phyloP scores from a whole-genome alignment of 2,113 vertebrate species.

The Scopus umbretta region DNA sequence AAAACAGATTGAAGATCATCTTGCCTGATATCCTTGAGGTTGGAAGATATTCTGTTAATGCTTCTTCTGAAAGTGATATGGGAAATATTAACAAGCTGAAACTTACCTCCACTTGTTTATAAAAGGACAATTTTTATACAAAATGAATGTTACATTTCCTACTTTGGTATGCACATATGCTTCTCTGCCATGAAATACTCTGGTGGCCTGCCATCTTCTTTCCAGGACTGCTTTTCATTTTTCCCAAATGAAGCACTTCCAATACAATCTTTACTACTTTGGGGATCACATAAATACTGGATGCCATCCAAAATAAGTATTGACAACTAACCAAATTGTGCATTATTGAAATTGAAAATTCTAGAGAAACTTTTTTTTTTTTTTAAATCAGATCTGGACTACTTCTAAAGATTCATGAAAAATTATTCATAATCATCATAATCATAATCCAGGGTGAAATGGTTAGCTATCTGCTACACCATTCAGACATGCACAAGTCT shows the following conservation, averaged over 20 bases:
- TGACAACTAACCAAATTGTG: not conserved
- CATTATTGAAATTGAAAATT: not conserved
- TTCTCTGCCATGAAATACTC: not conserved
- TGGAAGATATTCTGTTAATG: not conserved
- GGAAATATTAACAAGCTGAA: not conserved
- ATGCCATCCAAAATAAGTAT: not conserved
- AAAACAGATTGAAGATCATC: not conserved
- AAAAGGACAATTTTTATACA: not conserved
- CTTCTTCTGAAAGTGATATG: not conserved
- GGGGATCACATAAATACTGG: not conserved
- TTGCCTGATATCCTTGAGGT: not conserved
- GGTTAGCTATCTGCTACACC: not conserved
- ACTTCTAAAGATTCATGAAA: not conserved
- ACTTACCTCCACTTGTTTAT: not conserved
- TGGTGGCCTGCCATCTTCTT: not conserved
- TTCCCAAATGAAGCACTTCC: not conserved
- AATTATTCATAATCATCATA: not conserved
- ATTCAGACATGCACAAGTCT: not conserved
- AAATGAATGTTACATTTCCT: not conserved
- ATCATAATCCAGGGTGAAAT: not conserved
- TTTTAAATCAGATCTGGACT: not conserved
- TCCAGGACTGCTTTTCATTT: not conserved
- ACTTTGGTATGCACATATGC: too few species aligned
- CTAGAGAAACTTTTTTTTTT: not conserved
- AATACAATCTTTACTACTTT: not conserved